phyloP scores from a whole-genome alignment of 2,113 vertebrate species.

The Riparia riparia region DNA sequence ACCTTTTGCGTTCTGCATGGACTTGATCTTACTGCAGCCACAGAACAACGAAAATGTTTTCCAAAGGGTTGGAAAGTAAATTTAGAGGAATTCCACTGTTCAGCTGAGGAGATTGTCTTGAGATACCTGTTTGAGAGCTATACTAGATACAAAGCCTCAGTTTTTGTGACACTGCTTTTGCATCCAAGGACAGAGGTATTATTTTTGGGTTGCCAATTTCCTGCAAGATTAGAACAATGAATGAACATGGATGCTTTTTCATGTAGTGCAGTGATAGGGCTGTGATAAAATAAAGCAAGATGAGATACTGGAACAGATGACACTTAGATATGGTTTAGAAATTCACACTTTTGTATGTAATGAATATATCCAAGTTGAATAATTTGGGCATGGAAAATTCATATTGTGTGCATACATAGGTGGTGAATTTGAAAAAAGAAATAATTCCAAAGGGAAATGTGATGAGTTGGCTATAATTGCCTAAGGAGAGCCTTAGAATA shows the following conservation, averaged over 20 bases:
- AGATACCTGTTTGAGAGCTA: neutral
- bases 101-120: neutral
- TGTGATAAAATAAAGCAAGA: neutral
- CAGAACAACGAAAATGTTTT: constrained; percentile 18
- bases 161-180: neutral
- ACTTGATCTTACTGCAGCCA: constrained; percentile 53
- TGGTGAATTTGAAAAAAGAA: neutral
- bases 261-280: neutral
- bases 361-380: neutral
- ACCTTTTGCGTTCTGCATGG: constrained; percentile 79
- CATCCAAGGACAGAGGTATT: neutral
- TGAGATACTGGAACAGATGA: neutral
- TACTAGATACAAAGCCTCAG: neutral
- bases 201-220: neutral
- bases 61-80: neutral
- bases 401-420: neutral
- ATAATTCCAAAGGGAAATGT: neutral
- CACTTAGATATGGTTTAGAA: neutral
- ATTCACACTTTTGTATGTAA: neutral
- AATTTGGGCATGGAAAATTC: neutral
- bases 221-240: neutral
- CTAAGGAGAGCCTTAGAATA: neutral
- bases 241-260: neutral
- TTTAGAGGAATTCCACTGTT: neutral
- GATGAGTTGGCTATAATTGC: neutral